A percentile compares a stretch with the other conserved stretches of the same genome.
phyloP scores from a whole-genome alignment of 1,140 invertebrate genomes.

The Bombyx mandarina region DNA sequence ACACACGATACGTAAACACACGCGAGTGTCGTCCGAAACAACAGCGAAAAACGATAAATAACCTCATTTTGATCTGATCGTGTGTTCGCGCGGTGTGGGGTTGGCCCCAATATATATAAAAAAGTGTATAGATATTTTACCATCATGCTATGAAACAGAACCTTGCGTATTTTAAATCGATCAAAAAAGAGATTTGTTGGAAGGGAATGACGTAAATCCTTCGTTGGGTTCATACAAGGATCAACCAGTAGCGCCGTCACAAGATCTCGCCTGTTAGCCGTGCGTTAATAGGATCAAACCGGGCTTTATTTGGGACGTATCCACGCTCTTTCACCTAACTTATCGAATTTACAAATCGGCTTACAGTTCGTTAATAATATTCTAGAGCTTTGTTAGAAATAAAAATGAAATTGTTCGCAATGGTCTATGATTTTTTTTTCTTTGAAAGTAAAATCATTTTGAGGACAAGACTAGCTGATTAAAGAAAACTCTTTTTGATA shows the following conservation, averaged over 20 bases:
- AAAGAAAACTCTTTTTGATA: no score
- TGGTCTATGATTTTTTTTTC: not conserved
- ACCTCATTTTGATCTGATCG: conserved; percentile 15
- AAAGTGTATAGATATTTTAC: conserved; percentile 9
- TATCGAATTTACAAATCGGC: conserved; percentile 68
- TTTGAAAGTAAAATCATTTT: not conserved
- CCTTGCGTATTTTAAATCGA: conserved; percentile 14
- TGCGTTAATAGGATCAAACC: conserved; percentile 67
- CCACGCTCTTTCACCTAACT: conserved; percentile 67
- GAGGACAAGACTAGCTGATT: no score
- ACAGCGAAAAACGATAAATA: conserved; percentile 15
- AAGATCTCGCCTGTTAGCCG: conserved; percentile 56
- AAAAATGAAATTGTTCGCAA: conserved; percentile 4
- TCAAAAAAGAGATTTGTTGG: conserved; percentile 26
- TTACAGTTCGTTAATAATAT: conserved; percentile 63
- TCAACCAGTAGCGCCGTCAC: conserved; percentile 42
- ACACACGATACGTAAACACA: conserved; percentile 8
- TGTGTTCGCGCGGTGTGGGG: conserved; percentile 6
- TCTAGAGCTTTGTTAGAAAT: conserved; percentile 15
- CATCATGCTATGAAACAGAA: conserved; percentile 3
- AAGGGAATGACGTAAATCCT: conserved; percentile 37
- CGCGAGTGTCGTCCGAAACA: conserved; percentile 7
- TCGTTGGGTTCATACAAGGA: conserved; percentile 36
- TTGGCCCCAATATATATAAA: conserved; percentile 1
- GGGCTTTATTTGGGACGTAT: conserved; percentile 63